A percentile compares a stretch with the other conserved stretches of the same genome.
These are phyloP conservation scores for Diloba caeruleocephala DNA, from an alignment of 2,888 invertebrate genomes.

Conservation along the genomic window DNA sequence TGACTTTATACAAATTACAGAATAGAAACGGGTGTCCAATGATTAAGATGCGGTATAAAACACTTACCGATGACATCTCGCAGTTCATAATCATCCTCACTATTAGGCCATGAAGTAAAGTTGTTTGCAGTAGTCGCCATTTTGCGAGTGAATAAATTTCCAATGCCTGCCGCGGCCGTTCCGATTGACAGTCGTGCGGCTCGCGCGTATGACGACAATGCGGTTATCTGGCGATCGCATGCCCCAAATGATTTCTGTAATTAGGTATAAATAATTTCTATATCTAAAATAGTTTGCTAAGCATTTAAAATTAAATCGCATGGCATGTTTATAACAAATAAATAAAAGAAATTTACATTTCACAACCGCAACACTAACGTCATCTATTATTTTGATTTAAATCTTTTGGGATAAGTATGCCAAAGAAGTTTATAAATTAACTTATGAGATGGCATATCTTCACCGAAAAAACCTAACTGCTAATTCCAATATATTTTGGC, in stretches of 20 bases:
- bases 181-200: constrained; percentile 73
- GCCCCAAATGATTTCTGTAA: constrained; percentile 71
- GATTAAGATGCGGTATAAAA: background rate
- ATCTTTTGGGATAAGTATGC: constrained; percentile 3
- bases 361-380: constrained; percentile 16
- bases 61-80: constrained; percentile 97
- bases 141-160: constrained; percentile 79
- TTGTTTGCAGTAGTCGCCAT: constrained; percentile 75
- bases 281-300: too few relatives aligned
- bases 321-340: too few relatives aligned
- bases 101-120: constrained; percentile 94
- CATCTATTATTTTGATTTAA: constrained; percentile 25
- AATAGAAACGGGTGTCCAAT: background rate
- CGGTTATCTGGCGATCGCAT: constrained; percentile 69
- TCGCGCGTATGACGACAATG: constrained; percentile 79
- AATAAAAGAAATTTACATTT: too few relatives aligned
- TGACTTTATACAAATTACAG: constrained; percentile 14
- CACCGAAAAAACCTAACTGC: background rate
- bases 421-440: background rate
- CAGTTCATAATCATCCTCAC: constrained; percentile 97
- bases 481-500: too few relatives aligned
- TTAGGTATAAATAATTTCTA: too few relatives aligned
- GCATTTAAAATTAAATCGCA: too few relatives aligned
- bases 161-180: constrained; percentile 66
- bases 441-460: constrained; percentile 32